phyloP scores from a whole-genome alignment of 2,888 invertebrate genomes.

The Exephanes ischioxanthus region DNA sequence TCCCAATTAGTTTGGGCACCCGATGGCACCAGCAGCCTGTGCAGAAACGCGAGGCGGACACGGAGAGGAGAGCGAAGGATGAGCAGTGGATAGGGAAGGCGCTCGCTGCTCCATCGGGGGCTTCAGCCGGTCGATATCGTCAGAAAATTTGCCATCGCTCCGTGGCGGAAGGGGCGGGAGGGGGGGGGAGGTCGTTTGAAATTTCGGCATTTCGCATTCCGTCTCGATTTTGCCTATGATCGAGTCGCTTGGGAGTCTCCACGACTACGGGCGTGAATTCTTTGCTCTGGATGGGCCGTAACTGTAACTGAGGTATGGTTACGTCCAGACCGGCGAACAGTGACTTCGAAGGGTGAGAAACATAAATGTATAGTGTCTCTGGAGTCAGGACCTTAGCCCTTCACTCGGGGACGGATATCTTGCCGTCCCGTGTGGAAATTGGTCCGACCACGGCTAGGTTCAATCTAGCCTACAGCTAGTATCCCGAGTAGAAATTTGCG shows the following conservation, averaged over 20 bases:
- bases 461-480: too few species aligned
- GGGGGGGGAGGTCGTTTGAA: slow-evolving; percentile 50
- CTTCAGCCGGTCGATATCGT: slow-evolving; percentile 73
- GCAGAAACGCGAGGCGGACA: not conserved
- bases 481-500: too few species aligned
- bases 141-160: slow-evolving; percentile 78
- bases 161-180: slow-evolving; percentile 74
- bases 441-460: too few species aligned
- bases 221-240: slow-evolving; percentile 78
- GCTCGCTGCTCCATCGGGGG: slow-evolving; percentile 10
- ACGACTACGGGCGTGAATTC: slow-evolving; percentile 69
- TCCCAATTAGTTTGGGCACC: slow-evolving; percentile 24
- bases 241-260: slow-evolving; percentile 41
- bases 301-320: not conserved
- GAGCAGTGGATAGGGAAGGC: slow-evolving; percentile 13
- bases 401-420: too few species aligned
- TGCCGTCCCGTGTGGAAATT: too few species aligned
- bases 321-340: not conserved
- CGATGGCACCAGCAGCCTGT: not conserved
- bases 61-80: slow-evolving; percentile 32
- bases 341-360: not conserved
- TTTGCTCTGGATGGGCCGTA: slow-evolving; percentile 56
- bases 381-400: too few species aligned
- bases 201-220: slow-evolving; percentile 76
- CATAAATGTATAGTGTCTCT: too few species aligned